Evolutionary conservation across 2,797 vertebrate species (phyloP).

Genomic region (Apodemus agrarius): DNA sequence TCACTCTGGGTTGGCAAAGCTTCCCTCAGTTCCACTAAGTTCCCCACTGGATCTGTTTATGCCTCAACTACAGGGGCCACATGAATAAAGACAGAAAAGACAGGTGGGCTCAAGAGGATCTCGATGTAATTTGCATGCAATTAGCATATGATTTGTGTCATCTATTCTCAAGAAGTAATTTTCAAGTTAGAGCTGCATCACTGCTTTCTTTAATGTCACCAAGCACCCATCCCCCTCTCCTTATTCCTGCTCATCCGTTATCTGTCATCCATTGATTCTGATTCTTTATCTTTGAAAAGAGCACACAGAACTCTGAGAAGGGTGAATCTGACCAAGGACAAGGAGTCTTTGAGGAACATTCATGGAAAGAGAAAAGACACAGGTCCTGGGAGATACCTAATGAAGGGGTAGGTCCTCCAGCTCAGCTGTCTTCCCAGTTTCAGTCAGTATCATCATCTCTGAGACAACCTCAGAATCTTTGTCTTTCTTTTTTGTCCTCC

Average conservation of each 20-base stretch:
- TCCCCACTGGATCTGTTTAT: constrained; percentile 61
- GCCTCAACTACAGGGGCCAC: constrained; percentile 46
- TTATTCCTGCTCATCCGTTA: background rate
- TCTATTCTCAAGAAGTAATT: constrained; percentile 58
- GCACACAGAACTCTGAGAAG: background rate
- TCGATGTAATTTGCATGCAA: constrained; percentile 63
- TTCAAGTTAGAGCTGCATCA: constrained; percentile 67
- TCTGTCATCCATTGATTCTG: background rate
- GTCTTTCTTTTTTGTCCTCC: background rate
- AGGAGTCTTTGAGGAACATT: background rate
- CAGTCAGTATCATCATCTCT: background rate
- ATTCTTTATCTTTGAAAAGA: background rate
- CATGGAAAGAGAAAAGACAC: background rate
- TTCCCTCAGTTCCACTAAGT: background rate
- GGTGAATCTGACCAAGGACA: background rate
- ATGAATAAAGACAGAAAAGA: constrained; percentile 55
- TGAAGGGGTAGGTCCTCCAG: background rate
- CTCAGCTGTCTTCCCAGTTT: background rate
- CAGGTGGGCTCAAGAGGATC: constrained; percentile 65
- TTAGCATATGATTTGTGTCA: constrained; percentile 70
- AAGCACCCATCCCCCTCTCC: background rate
- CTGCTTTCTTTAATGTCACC: constrained; percentile 29
- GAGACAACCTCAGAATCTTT: background rate
- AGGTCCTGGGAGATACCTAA: background rate
- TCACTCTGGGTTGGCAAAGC: background rate